Conservation (phyloP, 2,888 invertebrate species). For the Athalia rosae region DNA sequence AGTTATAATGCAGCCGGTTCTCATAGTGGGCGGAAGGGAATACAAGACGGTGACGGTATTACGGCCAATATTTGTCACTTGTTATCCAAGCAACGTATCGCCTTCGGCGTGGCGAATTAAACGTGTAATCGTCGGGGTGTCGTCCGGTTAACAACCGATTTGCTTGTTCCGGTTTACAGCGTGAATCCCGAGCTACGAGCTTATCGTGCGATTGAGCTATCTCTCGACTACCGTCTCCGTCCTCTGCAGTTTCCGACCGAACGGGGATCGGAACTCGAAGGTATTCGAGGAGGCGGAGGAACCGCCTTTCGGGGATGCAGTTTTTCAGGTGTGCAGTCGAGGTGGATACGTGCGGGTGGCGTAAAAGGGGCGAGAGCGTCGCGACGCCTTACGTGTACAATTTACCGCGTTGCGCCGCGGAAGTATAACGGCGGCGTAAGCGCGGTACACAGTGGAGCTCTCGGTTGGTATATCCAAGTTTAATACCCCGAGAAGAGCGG, state of each 20-base stretch:
- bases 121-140: conserved; percentile 68
- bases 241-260: no score
- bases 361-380: no score
- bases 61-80: conserved; percentile 71
- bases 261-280: no score
- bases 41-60: conserved; percentile 55
- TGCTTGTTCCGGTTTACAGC: conserved; percentile 37
- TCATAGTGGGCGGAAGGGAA: neutral
- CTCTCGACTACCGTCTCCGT: neutral
- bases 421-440: neutral
- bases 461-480: neutral
- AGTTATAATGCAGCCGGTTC: neutral
- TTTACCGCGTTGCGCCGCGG: neutral
- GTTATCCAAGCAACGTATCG: conserved; percentile 66
- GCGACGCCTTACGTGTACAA: no score
- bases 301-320: no score
- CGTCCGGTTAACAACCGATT: conserved; percentile 67
- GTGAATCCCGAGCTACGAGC: conserved; percentile 6
- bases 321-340: no score
- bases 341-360: no score
- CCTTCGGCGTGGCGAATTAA: conserved; percentile 67
- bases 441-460: neutral
- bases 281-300: no score
- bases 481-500: conserved; percentile 8
- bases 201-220: conserved; percentile 31